Conservation (phyloP, 2,113 vertebrate genomes). For the Pangasianodon gigas region DNA sequence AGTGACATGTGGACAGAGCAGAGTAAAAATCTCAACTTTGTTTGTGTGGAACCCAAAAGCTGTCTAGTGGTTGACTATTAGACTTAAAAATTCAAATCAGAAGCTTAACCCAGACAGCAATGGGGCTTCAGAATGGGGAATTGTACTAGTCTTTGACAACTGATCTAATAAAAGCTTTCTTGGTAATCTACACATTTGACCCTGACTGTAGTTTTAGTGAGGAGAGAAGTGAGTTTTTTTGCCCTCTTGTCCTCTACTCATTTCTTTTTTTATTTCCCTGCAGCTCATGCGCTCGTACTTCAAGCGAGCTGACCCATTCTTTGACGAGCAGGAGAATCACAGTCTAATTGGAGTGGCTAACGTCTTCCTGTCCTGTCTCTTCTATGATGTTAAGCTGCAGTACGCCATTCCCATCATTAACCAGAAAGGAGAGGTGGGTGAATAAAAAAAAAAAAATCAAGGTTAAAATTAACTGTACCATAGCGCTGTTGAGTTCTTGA, state of each 20-base stretch:
- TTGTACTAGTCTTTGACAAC: neutral
- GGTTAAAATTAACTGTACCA: neutral
- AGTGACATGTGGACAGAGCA: neutral
- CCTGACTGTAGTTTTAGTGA: neutral
- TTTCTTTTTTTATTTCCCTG: neutral
- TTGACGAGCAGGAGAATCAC: constrained; percentile 93
- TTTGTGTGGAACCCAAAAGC: neutral
- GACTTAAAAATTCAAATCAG: neutral
- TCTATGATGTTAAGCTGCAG: constrained; percentile 87
- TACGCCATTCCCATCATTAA: constrained; percentile 95
- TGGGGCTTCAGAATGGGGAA: neutral
- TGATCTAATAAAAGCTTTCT: neutral
- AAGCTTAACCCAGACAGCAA: neutral
- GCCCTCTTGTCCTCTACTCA: neutral
- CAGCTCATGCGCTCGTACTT: constrained; percentile 88
- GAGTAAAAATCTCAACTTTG: neutral
- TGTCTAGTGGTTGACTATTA: neutral
- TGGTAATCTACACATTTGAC: neutral
- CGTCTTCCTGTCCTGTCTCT: constrained; percentile 90
- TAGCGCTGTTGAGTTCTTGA: neutral
- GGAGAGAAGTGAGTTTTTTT: neutral
- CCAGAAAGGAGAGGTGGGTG: constrained; percentile 91
- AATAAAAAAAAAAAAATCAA: neutral
- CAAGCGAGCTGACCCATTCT: constrained; percentile 90
- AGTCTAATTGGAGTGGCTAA: constrained; percentile 94